These are phyloP conservation scores for Drosophila testacea DNA, from an alignment of 2,888 invertebrate species.

Conservation along the genomic window DNA sequence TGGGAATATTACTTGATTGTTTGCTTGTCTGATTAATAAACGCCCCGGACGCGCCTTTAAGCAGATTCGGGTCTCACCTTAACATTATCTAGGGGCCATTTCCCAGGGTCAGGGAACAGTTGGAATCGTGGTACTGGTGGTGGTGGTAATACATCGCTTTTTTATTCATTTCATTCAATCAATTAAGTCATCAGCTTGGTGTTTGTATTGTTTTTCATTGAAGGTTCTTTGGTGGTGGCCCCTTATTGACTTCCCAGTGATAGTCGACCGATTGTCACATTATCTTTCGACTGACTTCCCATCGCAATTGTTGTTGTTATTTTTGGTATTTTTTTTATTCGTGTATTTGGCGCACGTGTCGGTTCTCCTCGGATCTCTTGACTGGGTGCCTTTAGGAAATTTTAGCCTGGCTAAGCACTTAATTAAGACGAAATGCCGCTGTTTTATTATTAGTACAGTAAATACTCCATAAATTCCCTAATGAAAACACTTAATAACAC, in stretches of 20 bases:
- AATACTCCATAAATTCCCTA: constrained; percentile 75
- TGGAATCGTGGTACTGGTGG: constrained; percentile 36
- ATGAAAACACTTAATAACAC: constrained; percentile 77
- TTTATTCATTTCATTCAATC: constrained; percentile 82
- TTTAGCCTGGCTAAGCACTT: constrained; percentile 60
- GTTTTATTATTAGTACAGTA: constrained; percentile 75
- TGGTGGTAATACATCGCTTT: constrained; percentile 45
- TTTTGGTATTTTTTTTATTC: constrained; percentile 30
- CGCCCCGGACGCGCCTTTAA: constrained; percentile 26
- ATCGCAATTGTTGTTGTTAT: constrained; percentile 25
- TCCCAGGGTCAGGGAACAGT: constrained; percentile 41
- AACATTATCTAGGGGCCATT: constrained; percentile 28
- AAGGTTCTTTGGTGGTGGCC: constrained; percentile 39
- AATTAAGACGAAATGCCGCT: constrained; percentile 80
- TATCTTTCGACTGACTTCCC: constrained; percentile 57
- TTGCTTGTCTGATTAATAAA: constrained; percentile 66
- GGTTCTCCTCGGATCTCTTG: constrained; percentile 24
- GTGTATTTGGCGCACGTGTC: constrained; percentile 46
- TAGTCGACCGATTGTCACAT: constrained; percentile 69
- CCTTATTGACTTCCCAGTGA: constrained; percentile 71
- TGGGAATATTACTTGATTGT: constrained; percentile 65
- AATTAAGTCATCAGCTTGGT: constrained; percentile 81
- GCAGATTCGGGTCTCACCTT: constrained; percentile 49
- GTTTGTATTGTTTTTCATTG: constrained; percentile 60
- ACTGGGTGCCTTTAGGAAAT: constrained; percentile 8